phyloP scores from a whole-genome alignment of 2,113 vertebrate genomes.

The Centropus unirufus region DNA sequence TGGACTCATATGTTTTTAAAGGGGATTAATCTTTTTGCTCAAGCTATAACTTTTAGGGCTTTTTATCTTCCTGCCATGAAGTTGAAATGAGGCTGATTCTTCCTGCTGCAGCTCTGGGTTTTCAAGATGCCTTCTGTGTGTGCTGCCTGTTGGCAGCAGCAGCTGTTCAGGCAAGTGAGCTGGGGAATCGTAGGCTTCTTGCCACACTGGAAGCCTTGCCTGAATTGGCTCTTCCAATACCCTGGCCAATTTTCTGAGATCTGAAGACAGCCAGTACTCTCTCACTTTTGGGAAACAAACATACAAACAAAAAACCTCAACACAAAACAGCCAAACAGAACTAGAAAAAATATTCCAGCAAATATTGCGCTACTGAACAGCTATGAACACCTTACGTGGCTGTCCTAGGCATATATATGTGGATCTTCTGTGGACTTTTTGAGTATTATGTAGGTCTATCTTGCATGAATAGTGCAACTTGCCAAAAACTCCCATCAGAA shows the following conservation, averaged over 20 bases:
- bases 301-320: background rate
- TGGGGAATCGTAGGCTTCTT: background rate
- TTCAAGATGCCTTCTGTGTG: background rate
- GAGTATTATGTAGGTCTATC: background rate
- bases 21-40: background rate
- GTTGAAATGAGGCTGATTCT: background rate
- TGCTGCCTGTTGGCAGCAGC: background rate
- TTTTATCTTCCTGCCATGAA: background rate
- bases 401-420: background rate
- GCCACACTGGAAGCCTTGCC: background rate
- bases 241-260: background rate
- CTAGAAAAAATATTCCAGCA: background rate
- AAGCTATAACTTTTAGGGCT: background rate
- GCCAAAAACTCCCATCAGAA: background rate
- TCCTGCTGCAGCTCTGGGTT: background rate
- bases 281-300: background rate
- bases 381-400: background rate
- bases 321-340: background rate
- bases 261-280: slow-evolving; percentile 4
- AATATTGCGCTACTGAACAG: background rate
- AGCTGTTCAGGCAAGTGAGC: background rate
- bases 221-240: background rate
- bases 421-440: background rate
- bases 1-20: background rate
- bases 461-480: background rate